Conservation (phyloP, 2,113 vertebrate species). For the Pyrgilauda ruficollis region DNA sequence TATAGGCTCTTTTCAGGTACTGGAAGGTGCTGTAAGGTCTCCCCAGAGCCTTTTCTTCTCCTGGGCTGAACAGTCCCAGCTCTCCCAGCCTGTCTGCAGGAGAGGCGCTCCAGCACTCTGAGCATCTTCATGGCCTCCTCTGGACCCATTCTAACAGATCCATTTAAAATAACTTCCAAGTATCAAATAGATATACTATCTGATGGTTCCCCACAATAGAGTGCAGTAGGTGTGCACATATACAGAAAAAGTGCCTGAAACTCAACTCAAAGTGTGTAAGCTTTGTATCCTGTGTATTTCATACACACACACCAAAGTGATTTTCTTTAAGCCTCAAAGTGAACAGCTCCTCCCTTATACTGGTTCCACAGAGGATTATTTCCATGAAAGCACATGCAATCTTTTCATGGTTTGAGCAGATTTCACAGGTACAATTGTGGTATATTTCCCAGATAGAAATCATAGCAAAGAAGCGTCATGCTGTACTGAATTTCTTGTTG, state of each 20-base stretch:
- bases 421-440: neutral
- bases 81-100: neutral
- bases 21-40: neutral
- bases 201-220: neutral
- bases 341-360: neutral
- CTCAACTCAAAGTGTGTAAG: neutral
- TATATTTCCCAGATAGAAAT: neutral
- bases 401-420: neutral
- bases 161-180: neutral
- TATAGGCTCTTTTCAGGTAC: neutral
- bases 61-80: neutral
- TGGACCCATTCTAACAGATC: neutral
- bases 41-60: neutral
- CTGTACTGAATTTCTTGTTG: neutral
- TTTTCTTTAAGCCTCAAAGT: neutral
- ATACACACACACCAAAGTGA: rapidly evolving
- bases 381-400: neutral
- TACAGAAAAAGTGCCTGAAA: neutral
- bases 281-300: neutral
- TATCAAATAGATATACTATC: neutral
- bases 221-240: neutral
- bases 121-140: neutral
- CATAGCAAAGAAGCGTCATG: rapidly evolving
- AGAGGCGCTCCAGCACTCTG: neutral
- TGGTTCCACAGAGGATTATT: neutral